A percentile compares a stretch with the other conserved stretches of the same genome.
Conservation (phyloP, 2,797 vertebrate genomes). For the Phrynocephalus guinanensis region DNA sequence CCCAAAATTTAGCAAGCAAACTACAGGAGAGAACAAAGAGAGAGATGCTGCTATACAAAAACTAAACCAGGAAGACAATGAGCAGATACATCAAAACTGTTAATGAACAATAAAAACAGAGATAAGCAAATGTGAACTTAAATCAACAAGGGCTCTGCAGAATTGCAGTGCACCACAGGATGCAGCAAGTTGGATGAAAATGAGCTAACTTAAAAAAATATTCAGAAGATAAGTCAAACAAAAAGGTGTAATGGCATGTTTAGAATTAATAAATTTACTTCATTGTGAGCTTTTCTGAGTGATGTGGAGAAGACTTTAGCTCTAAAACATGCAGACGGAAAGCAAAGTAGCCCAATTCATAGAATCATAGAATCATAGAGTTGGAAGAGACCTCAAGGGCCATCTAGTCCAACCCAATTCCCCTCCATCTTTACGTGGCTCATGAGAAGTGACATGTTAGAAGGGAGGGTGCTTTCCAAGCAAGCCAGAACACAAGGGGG, state of each 20-base stretch:
- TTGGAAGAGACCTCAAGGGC: too few relatives aligned
- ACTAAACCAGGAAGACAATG: conserved; percentile 10
- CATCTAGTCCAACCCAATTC: too few relatives aligned
- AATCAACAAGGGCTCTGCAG: neutral
- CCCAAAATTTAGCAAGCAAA: neutral
- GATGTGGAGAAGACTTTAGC: neutral
- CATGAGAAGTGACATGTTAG: too few relatives aligned
- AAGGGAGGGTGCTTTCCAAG: too few relatives aligned
- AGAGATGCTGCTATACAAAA: neutral
- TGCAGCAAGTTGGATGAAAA: neutral
- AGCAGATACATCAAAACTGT: neutral
- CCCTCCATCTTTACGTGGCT: too few relatives aligned
- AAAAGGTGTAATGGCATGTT: too few relatives aligned
- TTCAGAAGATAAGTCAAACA: too few relatives aligned
- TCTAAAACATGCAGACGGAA: neutral
- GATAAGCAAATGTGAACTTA: neutral
- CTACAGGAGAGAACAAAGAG: neutral
- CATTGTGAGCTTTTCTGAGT: neutral
- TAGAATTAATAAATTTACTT: too few relatives aligned
- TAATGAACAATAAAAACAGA: neutral
- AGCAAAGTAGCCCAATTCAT: neutral
- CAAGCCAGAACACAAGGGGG: too few relatives aligned
- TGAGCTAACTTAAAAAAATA: neutral
- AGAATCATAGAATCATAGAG: too few relatives aligned
- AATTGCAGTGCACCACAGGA: neutral